Percentiles rank a stretch among this genome's conserved stretches.
These are phyloP conservation scores for Lepetodrilus schrolli DNA, from an alignment of 2,888 invertebrate genomes.

Conservation along the genomic window DNA sequence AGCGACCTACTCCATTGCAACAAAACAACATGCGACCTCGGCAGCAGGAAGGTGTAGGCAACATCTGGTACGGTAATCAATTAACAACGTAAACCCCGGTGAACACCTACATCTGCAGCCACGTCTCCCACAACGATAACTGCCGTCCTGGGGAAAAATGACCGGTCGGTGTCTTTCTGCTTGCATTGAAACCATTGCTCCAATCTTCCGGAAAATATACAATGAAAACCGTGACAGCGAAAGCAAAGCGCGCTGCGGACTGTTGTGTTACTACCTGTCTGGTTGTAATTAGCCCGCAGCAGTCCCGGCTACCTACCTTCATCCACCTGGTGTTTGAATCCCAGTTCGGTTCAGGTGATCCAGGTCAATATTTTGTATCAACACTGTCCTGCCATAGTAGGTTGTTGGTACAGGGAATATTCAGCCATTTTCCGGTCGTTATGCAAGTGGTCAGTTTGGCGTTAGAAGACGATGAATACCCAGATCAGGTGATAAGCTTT, in stretches of 20 bases:
- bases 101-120: neutral
- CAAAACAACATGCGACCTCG: neutral
- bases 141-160: neutral
- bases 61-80: conserved; percentile 11
- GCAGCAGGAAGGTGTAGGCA: neutral
- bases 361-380: neutral
- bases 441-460: neutral
- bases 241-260: neutral
- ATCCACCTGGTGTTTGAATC: conserved; percentile 6
- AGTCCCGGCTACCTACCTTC: neutral
- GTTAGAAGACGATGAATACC: neutral
- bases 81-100: neutral
- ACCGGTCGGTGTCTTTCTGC: neutral
- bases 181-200: neutral
- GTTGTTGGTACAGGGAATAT: conserved; percentile 7
- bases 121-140: neutral
- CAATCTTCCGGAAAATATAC: conserved; percentile 4
- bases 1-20: too few relatives aligned
- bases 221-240: neutral
- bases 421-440: neutral
- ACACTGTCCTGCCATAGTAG: conserved; percentile 9
- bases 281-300: neutral
- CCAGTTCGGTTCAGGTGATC: conserved; percentile 5
- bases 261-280: conserved; percentile 2
- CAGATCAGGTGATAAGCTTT: neutral